phyloP scores from a whole-genome alignment of 1,140 invertebrate species.

The Nautilus pompilius region DNA sequence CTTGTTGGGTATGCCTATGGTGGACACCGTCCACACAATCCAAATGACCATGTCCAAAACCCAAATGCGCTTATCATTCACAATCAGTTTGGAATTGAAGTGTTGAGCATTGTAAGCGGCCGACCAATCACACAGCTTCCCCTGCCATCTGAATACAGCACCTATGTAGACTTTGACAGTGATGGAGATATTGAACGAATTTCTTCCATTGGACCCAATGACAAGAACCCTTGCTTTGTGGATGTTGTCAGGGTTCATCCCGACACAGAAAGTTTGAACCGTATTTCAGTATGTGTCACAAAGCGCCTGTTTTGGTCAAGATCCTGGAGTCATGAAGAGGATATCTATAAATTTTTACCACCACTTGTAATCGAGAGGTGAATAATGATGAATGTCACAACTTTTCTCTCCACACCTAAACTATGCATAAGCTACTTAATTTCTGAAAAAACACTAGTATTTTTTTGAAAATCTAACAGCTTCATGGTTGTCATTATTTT shows the following conservation, averaged over 20 bases:
- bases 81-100: conserved; percentile 39
- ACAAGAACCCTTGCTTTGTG: conserved; percentile 36
- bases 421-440: background rate
- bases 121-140: conserved; percentile 37
- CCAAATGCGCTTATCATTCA: conserved; percentile 41
- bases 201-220: conserved; percentile 31
- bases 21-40: conserved; percentile 44
- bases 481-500: background rate
- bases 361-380: conserved; percentile 40
- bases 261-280: conserved; percentile 37
- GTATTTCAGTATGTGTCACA: conserved; percentile 32
- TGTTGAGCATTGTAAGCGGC: conserved; percentile 41
- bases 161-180: conserved; percentile 37
- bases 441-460: background rate
- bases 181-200: conserved; percentile 39
- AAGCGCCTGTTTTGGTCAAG: conserved; percentile 37
- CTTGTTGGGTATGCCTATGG: conserved; percentile 46
- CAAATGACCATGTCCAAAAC: conserved; percentile 35
- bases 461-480: background rate
- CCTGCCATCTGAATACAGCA: conserved; percentile 24
- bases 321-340: conserved; percentile 43
- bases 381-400: background rate
- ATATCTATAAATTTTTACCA: conserved; percentile 37
- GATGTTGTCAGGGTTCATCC: conserved; percentile 37
- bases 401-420: background rate